Evolutionary conservation across 2,797 vertebrate species (phyloP), one percentile per base, ranked within the genome.

Genomic region (Dromococcyx pavoninus): DNA sequence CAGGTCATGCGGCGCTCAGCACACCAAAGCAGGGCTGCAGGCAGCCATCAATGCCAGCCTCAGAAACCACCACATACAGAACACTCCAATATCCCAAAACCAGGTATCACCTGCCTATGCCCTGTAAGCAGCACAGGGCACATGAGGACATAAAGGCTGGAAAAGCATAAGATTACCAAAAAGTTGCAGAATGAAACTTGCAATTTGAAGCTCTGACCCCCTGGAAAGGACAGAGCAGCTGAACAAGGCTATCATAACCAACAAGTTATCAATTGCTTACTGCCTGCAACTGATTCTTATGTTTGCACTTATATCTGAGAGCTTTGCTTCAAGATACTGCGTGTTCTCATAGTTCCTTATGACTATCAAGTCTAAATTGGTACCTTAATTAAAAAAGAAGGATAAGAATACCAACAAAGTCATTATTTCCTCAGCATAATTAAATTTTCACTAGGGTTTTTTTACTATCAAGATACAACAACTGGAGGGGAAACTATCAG

Each of bases 11-110:
- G 30, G 19, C 0, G 0, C 57, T 5, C 41, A 65, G 72, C 23
- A 1, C 30, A 8, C 44, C 62, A 37, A 24, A 69, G 50, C 50
- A 8, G 22, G 17, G 30, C 57, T 54, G 56, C 0, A 2, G 37
- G 64, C 64, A 84, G 64, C 18, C 3, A 1, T 15, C 9, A 1
- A 23, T 19, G 17, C n/a, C 57, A 80, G 37, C n/a, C 4, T 5
- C 39, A 44, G 71, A 72, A 81, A 53, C 4, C 39, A 76, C 41
- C 35, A 5, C 16, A 10, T n/a, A 48, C 46, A 35, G 5, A 60
- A 44, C 5, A 0, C 19, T 18, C 14, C 3, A 28, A 25, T 0
- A 1, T 2, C 9, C 3, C 28, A 8, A 15, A 54, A 41, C 1
- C 1, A 0, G 24, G 16, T 24, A 53, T 22, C 62, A 10, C 37